Evolutionary conservation across 2,888 invertebrate species (phyloP).

Genomic region (Galeruca laticollis): DNA sequence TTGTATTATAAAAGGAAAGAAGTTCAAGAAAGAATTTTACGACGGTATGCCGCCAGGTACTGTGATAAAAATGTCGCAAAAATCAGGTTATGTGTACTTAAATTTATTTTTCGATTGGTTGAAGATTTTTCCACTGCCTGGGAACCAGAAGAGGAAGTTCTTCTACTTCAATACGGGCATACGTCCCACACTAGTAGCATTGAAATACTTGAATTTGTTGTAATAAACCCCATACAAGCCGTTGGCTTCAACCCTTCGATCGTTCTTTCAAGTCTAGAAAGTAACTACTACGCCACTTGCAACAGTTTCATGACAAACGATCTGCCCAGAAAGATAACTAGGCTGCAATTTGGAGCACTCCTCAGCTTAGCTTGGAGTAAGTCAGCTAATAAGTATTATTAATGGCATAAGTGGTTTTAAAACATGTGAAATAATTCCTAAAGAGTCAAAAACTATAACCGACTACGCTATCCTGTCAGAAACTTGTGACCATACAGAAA

Average conservation of each 20-base stretch:
- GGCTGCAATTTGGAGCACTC: slow-evolving; percentile 22
- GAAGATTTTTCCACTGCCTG: slow-evolving; percentile 1
- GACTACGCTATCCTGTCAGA: too few relatives aligned
- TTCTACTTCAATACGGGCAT: slow-evolving; percentile 9
- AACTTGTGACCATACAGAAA: too few relatives aligned
- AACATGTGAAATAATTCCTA: too few relatives aligned
- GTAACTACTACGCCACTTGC: too few relatives aligned
- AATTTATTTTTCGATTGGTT: slow-evolving; percentile 20
- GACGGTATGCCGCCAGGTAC: slow-evolving; percentile 8
- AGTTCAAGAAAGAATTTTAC: slow-evolving; percentile 4
- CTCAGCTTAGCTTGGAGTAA: slow-evolving; percentile 17
- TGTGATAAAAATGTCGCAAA: slow-evolving; percentile 3
- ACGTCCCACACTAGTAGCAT: slow-evolving; percentile 9
- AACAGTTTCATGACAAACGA: slow-evolving; percentile 16
- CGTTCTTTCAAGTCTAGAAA: slow-evolving; percentile 29
- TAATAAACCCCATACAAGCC: slow-evolving; percentile 21
- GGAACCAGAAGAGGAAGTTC: slow-evolving; percentile 1
- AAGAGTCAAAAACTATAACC: too few relatives aligned
- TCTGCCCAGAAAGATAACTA: slow-evolving; percentile 23
- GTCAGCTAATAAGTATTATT: slow-evolving; percentile 15
- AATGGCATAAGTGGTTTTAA: slow-evolving; percentile 47
- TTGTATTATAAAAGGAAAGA: background rate
- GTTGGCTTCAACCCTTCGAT: slow-evolving; percentile 20
- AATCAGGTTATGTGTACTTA: slow-evolving; percentile 12
- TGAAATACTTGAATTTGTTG: slow-evolving; percentile 6